phyloP scores from a whole-genome alignment of 2,888 invertebrate species.

The Caenorhabditis afra region DNA sequence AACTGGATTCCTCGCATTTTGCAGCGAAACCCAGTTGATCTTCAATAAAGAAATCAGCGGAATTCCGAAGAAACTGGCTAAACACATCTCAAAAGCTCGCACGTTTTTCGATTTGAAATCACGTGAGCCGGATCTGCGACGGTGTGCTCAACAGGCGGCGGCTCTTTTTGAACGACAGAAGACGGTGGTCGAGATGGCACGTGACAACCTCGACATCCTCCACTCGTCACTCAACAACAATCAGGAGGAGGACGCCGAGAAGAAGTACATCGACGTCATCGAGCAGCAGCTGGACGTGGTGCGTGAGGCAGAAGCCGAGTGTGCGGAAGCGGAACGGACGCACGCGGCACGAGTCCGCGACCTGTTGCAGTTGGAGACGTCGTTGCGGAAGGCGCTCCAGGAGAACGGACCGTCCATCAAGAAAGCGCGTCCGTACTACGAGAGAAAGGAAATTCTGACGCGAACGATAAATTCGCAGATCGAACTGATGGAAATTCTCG shows the following conservation, averaged over 20 bases:
- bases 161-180: slow-evolving; percentile 46
- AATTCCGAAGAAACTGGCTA: slow-evolving; percentile 35
- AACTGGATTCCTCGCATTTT: slow-evolving; percentile 21
- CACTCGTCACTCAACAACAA: slow-evolving; percentile 34
- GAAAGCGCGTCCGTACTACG: slow-evolving; percentile 51
- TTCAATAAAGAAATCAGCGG: slow-evolving; percentile 47
- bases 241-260: slow-evolving; percentile 35
- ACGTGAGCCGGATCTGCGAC: slow-evolving; percentile 33
- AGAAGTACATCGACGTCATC: slow-evolving; percentile 44
- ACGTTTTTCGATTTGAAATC: slow-evolving; percentile 45
- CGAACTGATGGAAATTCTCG: slow-evolving; percentile 42
- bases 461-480: slow-evolving; percentile 46
- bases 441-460: slow-evolving; percentile 47
- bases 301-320: slow-evolving; percentile 43
- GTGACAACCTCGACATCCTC: slow-evolving; percentile 40
- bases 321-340: slow-evolving; percentile 33
- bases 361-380: slow-evolving; percentile 32
- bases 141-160: slow-evolving; percentile 52
- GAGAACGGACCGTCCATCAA: slow-evolving; percentile 48
- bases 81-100: slow-evolving; percentile 50
- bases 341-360: slow-evolving; percentile 38
- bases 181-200: slow-evolving; percentile 42
- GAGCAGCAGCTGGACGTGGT: slow-evolving; percentile 50
- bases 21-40: slow-evolving; percentile 53
- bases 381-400: slow-evolving; percentile 15